Base-by-base conservation (phyloP, 2,113 vertebrate species). In the Elaphurus davidianus region DNA sequence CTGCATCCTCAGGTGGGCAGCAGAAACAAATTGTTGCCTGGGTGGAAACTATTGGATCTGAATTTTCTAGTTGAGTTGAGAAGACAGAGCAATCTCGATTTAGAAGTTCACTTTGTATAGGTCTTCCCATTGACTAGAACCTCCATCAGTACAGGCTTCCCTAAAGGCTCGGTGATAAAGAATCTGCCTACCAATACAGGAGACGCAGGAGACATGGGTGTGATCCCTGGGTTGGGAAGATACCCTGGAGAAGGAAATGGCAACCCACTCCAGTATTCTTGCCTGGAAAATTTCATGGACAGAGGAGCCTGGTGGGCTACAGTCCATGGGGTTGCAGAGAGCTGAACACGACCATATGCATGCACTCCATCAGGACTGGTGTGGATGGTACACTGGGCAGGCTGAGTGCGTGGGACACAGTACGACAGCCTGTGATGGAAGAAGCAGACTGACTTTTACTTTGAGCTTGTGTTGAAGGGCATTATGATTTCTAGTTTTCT, bases 341-440 rank as follows among this genome's bases (percentile, higher is more conserved):
- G 12, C 14, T 43, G 71, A 43, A 43, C 71, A 43, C 1, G 12
- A 76, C 21, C 14, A 2, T 12, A 6, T 76, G 71, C 40, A 27
- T 0, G 3, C 36, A 27, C 5, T 4, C 7, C 30, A 17, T 36
- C 6, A 1, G n/a, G 19, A 36, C 6, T 52, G 17, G 1, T 3
- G 2, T 21, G 43, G 21, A 19, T 57, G 62, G 28, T 28, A 12
- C 2, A 0, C 6, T 1, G 33, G 33, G 59, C 25, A 4, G 87
- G 47, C n/a, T 5, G 86, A 45, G 8, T 3, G 1, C 10, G 0
- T 30, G 11, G 15, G 27, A 3, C 2, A 4, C 0, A 27, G 28
- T 8, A 0, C 9, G 7, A 0, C 28, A 12, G 28, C 33, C 36
- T 40, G 90, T 27, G 8, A 3, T 4, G 17, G 36, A 55, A 16